Conservation (phyloP, 1,140 invertebrate species). For the Aporrectodea caliginosa region DNA sequence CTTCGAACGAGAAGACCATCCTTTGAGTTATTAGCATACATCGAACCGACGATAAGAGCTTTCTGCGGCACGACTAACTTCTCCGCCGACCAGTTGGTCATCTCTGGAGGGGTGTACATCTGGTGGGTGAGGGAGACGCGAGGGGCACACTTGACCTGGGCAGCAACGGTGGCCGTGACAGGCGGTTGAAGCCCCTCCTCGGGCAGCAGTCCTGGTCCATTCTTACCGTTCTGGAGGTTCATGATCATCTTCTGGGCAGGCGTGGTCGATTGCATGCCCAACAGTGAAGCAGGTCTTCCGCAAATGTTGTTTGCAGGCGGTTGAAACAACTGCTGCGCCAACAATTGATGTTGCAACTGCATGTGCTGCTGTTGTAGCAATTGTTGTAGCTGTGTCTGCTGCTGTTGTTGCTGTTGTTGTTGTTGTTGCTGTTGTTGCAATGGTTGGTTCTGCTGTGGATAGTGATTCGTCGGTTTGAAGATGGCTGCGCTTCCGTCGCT, state of each 20-base stretch:
- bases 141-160: conserved; percentile 1
- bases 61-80: no score
- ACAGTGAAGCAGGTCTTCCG: background rate
- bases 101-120: background rate
- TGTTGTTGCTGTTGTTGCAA: background rate
- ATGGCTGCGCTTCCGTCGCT: background rate
- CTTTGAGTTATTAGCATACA: no score
- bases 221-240: background rate
- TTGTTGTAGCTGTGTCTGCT: background rate
- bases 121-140: background rate
- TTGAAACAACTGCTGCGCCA: background rate
- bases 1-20: no score
- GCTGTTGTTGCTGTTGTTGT: background rate
- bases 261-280: background rate
- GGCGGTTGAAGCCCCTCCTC: background rate
- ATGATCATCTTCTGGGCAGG: background rate
- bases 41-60: no score
- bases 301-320: background rate
- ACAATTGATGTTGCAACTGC: background rate
- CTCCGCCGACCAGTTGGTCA: background rate
- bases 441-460: background rate
- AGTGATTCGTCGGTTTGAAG: background rate
- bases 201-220: background rate
- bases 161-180: background rate
- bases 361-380: background rate